phyloP scores from a whole-genome alignment of 2,113 vertebrate species.

The Leptobrachium leishanense region DNA sequence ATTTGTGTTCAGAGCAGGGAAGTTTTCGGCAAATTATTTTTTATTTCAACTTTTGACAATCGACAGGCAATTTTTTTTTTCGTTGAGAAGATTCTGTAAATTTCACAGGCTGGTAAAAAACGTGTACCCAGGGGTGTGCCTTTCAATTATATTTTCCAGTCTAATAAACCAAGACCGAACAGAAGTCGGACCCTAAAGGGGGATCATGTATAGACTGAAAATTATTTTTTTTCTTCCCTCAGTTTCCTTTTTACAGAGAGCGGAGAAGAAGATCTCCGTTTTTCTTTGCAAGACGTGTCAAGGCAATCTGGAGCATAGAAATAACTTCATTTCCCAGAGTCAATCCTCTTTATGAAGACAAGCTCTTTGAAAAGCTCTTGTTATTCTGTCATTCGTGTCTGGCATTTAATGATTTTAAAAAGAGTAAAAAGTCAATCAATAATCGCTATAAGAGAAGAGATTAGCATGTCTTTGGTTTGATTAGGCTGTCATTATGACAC shows the following conservation, averaged over 20 bases:
- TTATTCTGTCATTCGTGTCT: constrained; percentile 42
- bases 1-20: too few relatives aligned
- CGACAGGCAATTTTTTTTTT: too few relatives aligned
- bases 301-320: constrained; percentile 7
- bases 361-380: background rate
- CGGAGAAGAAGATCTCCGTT: background rate
- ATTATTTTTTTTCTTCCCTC: constrained; percentile 8
- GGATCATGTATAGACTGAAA: background rate
- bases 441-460: constrained; percentile 22
- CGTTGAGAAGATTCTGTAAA: too few relatives aligned
- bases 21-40: too few relatives aligned
- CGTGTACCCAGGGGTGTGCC: too few relatives aligned
- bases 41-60: too few relatives aligned
- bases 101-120: too few relatives aligned
- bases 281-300: constrained; percentile 1
- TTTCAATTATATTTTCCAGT: too few relatives aligned
- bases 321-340: constrained; percentile 46
- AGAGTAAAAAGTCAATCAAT: constrained; percentile 33
- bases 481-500: constrained; percentile 11
- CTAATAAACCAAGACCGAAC: background rate
- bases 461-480: constrained; percentile 32
- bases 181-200: background rate
- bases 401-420: constrained; percentile 41
- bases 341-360: constrained; percentile 28
- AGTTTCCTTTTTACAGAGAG: background rate